Evolutionary conservation across 2,888 invertebrate genomes (phyloP).

Genomic region (Synergus umbraculus): DNA sequence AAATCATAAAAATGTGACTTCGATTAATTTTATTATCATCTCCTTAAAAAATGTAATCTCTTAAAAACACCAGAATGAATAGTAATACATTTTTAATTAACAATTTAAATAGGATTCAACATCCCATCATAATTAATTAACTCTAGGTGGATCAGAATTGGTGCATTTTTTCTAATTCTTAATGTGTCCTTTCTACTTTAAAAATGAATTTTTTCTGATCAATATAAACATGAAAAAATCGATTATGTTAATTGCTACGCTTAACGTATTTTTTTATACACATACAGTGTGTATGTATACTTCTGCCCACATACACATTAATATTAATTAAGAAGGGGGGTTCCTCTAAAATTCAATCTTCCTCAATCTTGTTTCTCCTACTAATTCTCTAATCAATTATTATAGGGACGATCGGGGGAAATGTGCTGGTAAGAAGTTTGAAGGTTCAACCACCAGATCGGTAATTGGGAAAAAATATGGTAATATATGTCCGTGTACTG

Average conservation of each 20-base stretch:
- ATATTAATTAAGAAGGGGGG: not conserved
- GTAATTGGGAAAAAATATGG: too few relatives aligned
- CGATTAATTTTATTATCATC: too few relatives aligned
- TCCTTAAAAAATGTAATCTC: too few relatives aligned
- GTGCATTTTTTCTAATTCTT: too few relatives aligned
- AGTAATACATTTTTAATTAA: too few relatives aligned
- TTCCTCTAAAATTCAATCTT: not conserved
- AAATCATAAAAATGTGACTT: not conserved
- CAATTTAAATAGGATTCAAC: too few relatives aligned
- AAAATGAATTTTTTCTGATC: not conserved
- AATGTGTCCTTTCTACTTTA: not conserved
- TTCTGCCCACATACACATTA: not conserved
- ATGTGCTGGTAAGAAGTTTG: not conserved
- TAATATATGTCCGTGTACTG: too few relatives aligned
- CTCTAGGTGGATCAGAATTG: too few relatives aligned
- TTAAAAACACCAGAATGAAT: too few relatives aligned
- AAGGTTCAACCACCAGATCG: not conserved
- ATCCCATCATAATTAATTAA: too few relatives aligned
- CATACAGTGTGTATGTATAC: not conserved
- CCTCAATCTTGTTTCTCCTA: not conserved
- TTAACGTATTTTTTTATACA: too few relatives aligned
- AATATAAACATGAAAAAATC: not conserved
- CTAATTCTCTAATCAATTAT: not conserved
- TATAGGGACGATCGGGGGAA: not conserved
- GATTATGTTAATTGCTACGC: not conserved